Conservation (phyloP, 2,888 invertebrate genomes). For the Lagria hirta region DNA sequence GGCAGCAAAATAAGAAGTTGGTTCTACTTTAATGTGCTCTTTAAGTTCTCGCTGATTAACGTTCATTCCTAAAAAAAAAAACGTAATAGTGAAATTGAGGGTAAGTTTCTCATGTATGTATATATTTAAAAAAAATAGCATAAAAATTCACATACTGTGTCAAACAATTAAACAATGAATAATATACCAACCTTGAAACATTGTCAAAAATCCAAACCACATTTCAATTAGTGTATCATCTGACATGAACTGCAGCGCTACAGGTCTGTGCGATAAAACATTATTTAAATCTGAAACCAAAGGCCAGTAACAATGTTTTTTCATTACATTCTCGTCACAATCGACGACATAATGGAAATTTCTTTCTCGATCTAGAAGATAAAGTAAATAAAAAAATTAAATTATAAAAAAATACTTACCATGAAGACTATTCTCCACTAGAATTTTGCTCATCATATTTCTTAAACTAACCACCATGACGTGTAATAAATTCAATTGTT, state of each 20-base stretch:
- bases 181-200: conserved; percentile 78
- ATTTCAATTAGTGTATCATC: conserved; percentile 88
- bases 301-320: conserved; percentile 98
- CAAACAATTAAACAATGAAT: conserved; percentile 9
- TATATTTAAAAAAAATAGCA: too few species aligned
- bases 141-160: too few species aligned
- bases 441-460: conserved; percentile 90
- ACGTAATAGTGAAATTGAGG: neutral
- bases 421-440: conserved; percentile 84
- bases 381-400: conserved; percentile 2
- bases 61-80: conserved; percentile 78
- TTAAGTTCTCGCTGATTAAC: conserved; percentile 88
- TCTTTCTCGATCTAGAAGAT: conserved; percentile 64
- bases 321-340: conserved; percentile 89
- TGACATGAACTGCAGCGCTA: conserved; percentile 85
- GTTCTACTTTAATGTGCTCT: conserved; percentile 95
- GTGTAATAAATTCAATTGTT: conserved; percentile 84
- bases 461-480: conserved; percentile 90
- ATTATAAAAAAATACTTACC: too few species aligned
- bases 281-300: conserved; percentile 96
- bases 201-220: conserved; percentile 94
- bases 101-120: neutral
- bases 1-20: conserved; percentile 95
- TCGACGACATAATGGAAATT: conserved; percentile 92
- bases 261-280: conserved; percentile 88